phyloP scores from a whole-genome alignment of 2,113 vertebrate genomes.

The Hirundichthys speculiger region DNA sequence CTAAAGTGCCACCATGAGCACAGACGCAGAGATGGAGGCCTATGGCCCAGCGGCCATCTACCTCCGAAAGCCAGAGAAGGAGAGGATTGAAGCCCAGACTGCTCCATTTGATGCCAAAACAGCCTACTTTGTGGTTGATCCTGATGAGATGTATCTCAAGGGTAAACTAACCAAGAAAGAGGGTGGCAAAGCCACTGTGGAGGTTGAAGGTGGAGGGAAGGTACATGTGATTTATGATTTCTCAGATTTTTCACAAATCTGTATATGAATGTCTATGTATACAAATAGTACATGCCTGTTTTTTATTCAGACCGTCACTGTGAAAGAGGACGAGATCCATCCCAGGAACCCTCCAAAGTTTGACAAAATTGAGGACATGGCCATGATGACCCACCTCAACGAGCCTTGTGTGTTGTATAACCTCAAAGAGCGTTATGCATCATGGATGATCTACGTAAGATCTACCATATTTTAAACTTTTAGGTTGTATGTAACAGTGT shows the following conservation, averaged over 20 bases:
- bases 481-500: neutral
- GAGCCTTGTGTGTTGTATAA: conserved; percentile 25
- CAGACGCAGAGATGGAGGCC: conserved; percentile 35
- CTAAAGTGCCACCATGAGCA: conserved; percentile 47
- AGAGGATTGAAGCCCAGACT: conserved; percentile 43
- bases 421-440: conserved; percentile 16
- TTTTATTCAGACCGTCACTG: conserved; percentile 63
- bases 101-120: conserved; percentile 55
- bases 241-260: neutral
- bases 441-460: conserved; percentile 10
- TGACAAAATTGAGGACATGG: conserved; percentile 83
- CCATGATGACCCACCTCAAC: conserved; percentile 84
- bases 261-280: too few species aligned
- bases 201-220: conserved; percentile 34
- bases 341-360: conserved; percentile 79
- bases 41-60: conserved; percentile 37
- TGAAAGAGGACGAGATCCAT: conserved; percentile 73
- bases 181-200: conserved; percentile 54
- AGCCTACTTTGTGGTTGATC: conserved; percentile 28
- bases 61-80: conserved; percentile 45
- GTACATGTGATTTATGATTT: conserved; percentile 3
- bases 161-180: conserved; percentile 45
- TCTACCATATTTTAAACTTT: neutral
- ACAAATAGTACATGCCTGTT: neutral
- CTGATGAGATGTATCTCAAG: conserved; percentile 38